Percentiles rank a stretch among this genome's conserved stretches.
Evolutionary conservation across 1,140 invertebrate species (phyloP).

Genomic region (Zophobas morio): DNA sequence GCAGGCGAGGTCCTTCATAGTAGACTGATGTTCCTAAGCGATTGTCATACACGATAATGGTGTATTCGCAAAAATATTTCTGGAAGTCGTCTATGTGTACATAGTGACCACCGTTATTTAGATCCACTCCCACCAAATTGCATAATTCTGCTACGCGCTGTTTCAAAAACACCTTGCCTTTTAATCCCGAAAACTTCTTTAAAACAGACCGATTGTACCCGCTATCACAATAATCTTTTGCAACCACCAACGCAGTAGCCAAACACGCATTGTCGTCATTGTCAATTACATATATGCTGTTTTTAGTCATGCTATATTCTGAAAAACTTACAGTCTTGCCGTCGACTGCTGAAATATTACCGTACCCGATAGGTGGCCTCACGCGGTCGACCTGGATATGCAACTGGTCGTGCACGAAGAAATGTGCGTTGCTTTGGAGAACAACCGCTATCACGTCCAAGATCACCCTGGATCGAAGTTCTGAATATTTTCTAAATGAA

Average conservation of each 20-base stretch:
- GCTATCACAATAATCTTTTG: neutral
- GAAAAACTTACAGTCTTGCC: conserved; percentile 1
- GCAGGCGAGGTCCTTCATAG: neutral
- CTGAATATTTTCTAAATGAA: too few species aligned
- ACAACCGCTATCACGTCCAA: neutral
- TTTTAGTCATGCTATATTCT: neutral
- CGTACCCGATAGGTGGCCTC: neutral
- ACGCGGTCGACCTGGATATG: neutral
- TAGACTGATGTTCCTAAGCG: neutral
- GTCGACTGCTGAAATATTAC: neutral
- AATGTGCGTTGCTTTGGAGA: neutral
- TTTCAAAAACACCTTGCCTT: neutral
- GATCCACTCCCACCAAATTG: neutral
- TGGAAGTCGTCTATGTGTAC: neutral
- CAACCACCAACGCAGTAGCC: neutral
- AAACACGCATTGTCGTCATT: neutral
- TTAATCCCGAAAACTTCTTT: neutral
- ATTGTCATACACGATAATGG: conserved; percentile 1
- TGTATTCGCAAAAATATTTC: neutral
- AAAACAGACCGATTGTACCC: neutral
- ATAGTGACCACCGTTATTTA: neutral
- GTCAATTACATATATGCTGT: neutral
- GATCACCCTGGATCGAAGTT: too few species aligned
- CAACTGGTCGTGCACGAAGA: conserved; percentile 1
- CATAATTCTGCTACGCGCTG: neutral